Evolutionary conservation across 1,140 invertebrate species (phyloP), one percentile per base, ranked within the genome.

Genomic region (Tetraneura akinire): DNA sequence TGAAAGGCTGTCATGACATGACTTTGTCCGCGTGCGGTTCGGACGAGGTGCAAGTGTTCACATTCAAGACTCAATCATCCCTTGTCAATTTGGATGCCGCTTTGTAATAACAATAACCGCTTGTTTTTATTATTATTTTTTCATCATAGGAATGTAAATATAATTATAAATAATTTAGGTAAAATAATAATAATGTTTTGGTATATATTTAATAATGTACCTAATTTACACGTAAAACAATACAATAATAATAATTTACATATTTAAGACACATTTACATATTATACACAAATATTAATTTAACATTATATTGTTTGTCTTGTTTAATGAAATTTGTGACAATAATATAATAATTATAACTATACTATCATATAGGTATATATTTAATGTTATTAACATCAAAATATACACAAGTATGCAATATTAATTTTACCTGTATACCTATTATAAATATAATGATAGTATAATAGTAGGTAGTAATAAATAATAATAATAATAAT

Each of bases 31-130:
- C 70, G 3, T 23, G 53, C 13, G 53, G 13, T 3, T 76, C 73
- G 32, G 51, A 76, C 29, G 73, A 76, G 11, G 73, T 76, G 10
- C 73, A 76, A 76, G 73, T 76, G 49, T 76, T 76, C 53, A 76
- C 73, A 13, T 76, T 76, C n/a, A 76, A 76, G 32, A 76, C 53
- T n/a, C 49, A 76, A 10, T 42, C 29, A 1, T 21, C 71, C 0
- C 4, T 32, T 11, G 0, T 29, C 23, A n/a, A 55, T 13, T 1
- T 23, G 13, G 51, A 45, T 13, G 1, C 53, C 3, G 18, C 14
- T 13, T 68, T 3, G 18, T 23, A 23, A 57, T 3, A 0, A 26
- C 53, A 14, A 37, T 37, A 8, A 37, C 32, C 8, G 32, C 8
- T 3, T 37, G 32, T 3, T 64, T 18, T 51, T 51, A 4, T 51